Conservation (phyloP, 2,113 vertebrate genomes). For the Nothocercus nigrocapillus region DNA sequence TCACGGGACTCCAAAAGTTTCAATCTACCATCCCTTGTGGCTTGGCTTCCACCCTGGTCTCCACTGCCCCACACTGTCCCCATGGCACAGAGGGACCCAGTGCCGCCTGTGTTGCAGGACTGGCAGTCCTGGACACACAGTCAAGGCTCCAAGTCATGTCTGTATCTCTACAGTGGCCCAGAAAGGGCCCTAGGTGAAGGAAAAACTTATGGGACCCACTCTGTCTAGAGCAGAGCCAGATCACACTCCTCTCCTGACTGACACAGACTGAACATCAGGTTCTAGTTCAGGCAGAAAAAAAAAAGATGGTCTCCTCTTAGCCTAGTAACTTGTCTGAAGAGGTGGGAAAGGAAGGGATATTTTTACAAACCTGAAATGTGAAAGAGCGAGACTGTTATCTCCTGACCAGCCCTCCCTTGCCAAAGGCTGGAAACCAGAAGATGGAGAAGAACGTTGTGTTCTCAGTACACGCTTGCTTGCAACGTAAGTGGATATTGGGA, state of each 20-base stretch:
- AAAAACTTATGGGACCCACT: background rate
- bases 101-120: background rate
- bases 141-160: background rate
- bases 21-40: too few relatives aligned
- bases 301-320: background rate
- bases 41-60: background rate
- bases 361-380: too few relatives aligned
- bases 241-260: background rate
- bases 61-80: background rate
- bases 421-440: background rate
- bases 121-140: too few relatives aligned
- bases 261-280: background rate
- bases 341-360: too few relatives aligned
- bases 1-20: too few relatives aligned
- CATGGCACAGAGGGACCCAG: too few relatives aligned
- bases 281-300: background rate
- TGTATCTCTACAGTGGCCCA: background rate
- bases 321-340: too few relatives aligned
- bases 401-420: background rate
- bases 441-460: background rate
- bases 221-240: background rate
- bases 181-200: background rate
- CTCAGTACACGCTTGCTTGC: background rate
- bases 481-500: background rate
- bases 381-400: background rate